Evolutionary conservation across 2,113 vertebrate genomes (phyloP), one percentile per base, ranked within the genome.

Genomic region (Neotoma lepida): DNA sequence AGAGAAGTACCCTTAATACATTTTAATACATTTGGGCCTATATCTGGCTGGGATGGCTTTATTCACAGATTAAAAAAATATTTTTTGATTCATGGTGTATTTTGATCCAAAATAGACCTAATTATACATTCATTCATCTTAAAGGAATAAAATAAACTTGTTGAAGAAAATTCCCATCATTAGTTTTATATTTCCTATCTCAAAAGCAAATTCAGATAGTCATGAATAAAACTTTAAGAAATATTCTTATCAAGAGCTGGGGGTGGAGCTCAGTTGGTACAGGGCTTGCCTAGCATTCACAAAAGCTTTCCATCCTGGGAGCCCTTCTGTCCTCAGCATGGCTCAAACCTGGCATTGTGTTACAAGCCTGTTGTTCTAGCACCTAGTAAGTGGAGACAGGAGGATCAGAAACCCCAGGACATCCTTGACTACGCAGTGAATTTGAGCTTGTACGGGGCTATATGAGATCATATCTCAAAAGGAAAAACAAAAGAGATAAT

Each of bases 21-120:
- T 73, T 89, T 90, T 64, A 93, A 77, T 90, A 70, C 22, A 78
- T 73, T 89, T 94, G 66, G 63, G n/a, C 46, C 68, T 18, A 90
- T 68, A 84, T 88, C 77, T 91, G 77, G 13, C 93, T 95, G 73
- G 41, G 46, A 15, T 81, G 35, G 22, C 78, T 94, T 95, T 70
- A 89, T 63, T 91, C 64, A n/a, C 80, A 15, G 85, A 71, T 70
- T 64, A 86, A 95, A 95, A 82, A 90, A n/a, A 9, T 24, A 86
- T 95, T 68, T 95, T 97, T 95, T 95, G 89, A 89, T 91, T 92
- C 82, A 86, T 89, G 78, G 61, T 91, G 7, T 78, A 61, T 86
- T 95, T 95, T 91, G 86, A 86, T 81, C 26, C 91, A 90, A 90
- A 87, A 35, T 8, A 24, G 5, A 71, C 22, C 28, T 35, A 64